Percentiles rank a stretch among this genome's conserved stretches.
phyloP scores from a whole-genome alignment of 2,113 vertebrate species.

The Notarius quadriscutis region DNA sequence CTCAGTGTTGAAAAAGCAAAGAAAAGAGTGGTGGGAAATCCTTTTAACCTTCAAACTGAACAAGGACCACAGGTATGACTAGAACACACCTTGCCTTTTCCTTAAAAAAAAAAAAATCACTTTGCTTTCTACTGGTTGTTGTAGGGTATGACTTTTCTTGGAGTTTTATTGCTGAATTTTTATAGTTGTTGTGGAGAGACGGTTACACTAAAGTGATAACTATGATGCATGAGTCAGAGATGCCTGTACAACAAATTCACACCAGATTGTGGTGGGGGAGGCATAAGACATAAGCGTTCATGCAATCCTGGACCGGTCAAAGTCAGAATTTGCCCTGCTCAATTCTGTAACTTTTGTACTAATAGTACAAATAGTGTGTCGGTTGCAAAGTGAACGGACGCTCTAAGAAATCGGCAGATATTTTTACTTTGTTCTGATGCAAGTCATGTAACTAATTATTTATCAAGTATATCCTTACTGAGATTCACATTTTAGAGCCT shows the following conservation, averaged over 20 bases:
- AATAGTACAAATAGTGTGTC: no score
- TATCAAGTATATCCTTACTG: no score
- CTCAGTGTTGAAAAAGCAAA: slow-evolving; percentile 84
- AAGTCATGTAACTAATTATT: no score
- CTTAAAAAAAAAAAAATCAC: background rate
- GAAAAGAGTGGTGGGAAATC: slow-evolving; percentile 87
- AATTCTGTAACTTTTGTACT: no score
- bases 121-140: background rate
- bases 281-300: background rate
- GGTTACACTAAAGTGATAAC: background rate
- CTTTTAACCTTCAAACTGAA: slow-evolving; percentile 87
- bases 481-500: no score
- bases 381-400: no score
- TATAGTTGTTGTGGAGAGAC: background rate
- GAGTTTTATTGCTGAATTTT: background rate
- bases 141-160: background rate
- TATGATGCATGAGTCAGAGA: background rate
- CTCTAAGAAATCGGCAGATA: no score
- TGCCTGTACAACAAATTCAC: background rate
- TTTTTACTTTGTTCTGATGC: no score
- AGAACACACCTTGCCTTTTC: background rate
- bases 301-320: background rate
- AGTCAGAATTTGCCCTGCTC: no score
- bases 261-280: background rate
- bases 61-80: slow-evolving; percentile 90